A percentile compares a stretch with the other conserved stretches of the same genome.
Conservation (phyloP, 2,113 vertebrate genomes). For the Lamprologus sp. region DNA sequence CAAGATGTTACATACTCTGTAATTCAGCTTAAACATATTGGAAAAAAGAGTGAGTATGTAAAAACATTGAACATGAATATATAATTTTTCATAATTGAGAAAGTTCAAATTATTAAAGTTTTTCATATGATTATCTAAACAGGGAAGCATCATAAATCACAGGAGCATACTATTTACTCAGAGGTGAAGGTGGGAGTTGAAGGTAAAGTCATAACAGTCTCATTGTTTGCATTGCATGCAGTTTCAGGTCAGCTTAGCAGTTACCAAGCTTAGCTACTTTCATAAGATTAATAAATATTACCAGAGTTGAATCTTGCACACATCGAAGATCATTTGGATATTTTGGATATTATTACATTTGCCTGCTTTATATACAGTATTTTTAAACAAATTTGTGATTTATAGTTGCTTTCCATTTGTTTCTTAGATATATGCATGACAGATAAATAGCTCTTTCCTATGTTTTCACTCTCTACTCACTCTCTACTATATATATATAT, state of each 20-base stretch:
- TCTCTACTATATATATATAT: too few relatives aligned
- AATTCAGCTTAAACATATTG: neutral
- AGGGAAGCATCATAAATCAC: neutral
- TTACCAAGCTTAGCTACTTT: neutral
- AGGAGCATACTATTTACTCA: neutral
- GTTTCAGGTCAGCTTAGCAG: neutral
- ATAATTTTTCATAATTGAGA: neutral
- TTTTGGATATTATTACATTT: neutral
- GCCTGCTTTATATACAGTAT: accelerated
- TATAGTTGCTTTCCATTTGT: neutral
- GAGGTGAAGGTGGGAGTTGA: neutral
- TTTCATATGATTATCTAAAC: neutral
- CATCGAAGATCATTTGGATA: neutral
- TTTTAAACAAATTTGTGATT: accelerated
- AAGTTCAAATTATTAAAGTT: neutral
- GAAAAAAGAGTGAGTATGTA: neutral
- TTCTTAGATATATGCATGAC: neutral
- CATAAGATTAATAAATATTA: accelerated
- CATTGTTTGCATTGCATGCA: neutral
- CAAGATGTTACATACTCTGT: neutral
- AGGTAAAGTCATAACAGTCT: neutral
- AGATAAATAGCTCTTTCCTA: accelerated
- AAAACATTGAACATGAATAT: neutral
- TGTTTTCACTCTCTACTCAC: neutral
- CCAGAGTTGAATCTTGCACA: neutral